Percentiles rank a stretch among this genome's conserved stretches.
Evolutionary conservation across 1,140 invertebrate species (phyloP).

Genomic region (Atopsyche davidsoni): DNA sequence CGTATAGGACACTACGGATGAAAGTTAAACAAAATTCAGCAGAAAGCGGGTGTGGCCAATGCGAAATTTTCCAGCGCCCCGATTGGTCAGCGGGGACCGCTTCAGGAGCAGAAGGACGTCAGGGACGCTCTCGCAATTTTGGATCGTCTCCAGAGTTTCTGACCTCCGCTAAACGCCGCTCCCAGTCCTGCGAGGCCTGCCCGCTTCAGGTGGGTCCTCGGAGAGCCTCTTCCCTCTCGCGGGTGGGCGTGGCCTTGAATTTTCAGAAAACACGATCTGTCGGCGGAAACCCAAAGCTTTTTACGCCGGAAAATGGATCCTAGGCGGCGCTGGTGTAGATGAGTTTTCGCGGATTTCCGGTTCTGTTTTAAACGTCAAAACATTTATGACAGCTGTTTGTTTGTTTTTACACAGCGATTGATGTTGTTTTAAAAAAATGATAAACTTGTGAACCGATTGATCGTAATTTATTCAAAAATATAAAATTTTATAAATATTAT

Average conservation of each 20-base stretch:
- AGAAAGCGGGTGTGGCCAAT: slow-evolving; percentile 27
- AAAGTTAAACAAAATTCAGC: slow-evolving; percentile 25
- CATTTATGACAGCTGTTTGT: too few species aligned
- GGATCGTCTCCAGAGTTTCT: slow-evolving; percentile 23
- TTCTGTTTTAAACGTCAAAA: slow-evolving; percentile 3
- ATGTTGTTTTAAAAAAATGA: too few species aligned
- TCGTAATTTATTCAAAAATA: too few species aligned
- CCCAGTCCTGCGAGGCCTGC: slow-evolving; percentile 9
- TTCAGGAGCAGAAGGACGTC: slow-evolving; percentile 14
- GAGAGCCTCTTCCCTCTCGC: slow-evolving; percentile 24
- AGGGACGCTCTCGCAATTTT: slow-evolving; percentile 16
- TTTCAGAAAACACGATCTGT: slow-evolving; percentile 18
- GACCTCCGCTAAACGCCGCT: slow-evolving; percentile 14
- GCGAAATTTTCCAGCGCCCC: slow-evolving; percentile 23
- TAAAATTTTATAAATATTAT: too few species aligned
- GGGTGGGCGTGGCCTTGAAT: slow-evolving; percentile 20
- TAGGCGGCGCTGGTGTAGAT: slow-evolving; percentile 13
- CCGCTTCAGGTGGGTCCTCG: slow-evolving; percentile 28
- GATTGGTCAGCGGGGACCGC: slow-evolving; percentile 19
- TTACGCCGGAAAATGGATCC: slow-evolving; percentile 18
- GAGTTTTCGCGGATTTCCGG: slow-evolving; percentile 1
- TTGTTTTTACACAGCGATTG: too few species aligned
- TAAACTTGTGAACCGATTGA: too few species aligned
- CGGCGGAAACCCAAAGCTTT: slow-evolving; percentile 1
- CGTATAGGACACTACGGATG: slow-evolving; percentile 17